Percentiles rank a stretch among this genome's conserved stretches.
Evolutionary conservation across 2,888 invertebrate species (phyloP).

Genomic region (Nephrocerus scutellatus): DNA sequence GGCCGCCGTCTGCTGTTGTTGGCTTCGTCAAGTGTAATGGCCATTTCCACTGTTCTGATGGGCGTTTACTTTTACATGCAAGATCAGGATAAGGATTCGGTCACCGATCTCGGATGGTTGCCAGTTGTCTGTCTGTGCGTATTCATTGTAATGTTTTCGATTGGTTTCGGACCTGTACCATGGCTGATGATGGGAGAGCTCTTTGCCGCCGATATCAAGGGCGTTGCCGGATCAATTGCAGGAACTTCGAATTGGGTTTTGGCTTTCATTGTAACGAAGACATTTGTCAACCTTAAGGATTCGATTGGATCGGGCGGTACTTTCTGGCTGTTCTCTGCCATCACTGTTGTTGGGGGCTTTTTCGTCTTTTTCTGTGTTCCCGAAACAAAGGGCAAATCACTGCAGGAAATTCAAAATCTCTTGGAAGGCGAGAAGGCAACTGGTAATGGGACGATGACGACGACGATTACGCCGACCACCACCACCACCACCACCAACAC

Average conservation of each 20-base stretch:
- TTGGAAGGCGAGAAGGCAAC: conserved; percentile 23
- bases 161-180: conserved; percentile 80
- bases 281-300: conserved; percentile 54
- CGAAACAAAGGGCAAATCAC: conserved; percentile 50
- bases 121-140: conserved; percentile 65
- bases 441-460: no score
- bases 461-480: no score
- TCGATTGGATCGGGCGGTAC: conserved; percentile 56
- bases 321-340: conserved; percentile 66
- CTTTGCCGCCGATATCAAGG: conserved; percentile 69
- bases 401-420: conserved; percentile 33
- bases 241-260: conserved; percentile 73
- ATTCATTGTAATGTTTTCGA: conserved; percentile 69
- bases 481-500: no score
- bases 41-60: conserved; percentile 57
- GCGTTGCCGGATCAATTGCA: conserved; percentile 65
- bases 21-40: conserved; percentile 63
- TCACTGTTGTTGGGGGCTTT: conserved; percentile 56
- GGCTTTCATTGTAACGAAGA: conserved; percentile 69
- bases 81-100: conserved; percentile 32
- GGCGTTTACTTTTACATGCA: conserved; percentile 59
- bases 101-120: conserved; percentile 58
- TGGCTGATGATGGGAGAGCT: conserved; percentile 66
- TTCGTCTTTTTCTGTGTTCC: conserved; percentile 57
- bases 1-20: conserved; percentile 71